Conservation (phyloP, 2,888 invertebrate genomes). For the Acanthacorydalis orientalis region DNA sequence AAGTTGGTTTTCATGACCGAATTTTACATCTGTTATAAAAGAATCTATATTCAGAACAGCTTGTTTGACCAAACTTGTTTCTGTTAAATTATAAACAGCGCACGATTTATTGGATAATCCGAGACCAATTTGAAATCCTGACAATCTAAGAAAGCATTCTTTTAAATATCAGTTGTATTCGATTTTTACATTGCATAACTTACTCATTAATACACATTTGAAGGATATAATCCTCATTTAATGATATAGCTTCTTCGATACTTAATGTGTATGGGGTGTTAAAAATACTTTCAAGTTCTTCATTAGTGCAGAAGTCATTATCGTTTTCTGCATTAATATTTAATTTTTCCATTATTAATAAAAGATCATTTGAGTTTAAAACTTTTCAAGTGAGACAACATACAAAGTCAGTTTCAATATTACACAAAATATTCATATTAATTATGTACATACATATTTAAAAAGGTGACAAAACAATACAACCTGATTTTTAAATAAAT, state of each 20-base stretch:
- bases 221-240: slow-evolving; percentile 40
- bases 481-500: no score
- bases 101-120: slow-evolving; percentile 31
- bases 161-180: background rate
- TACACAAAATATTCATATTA: no score
- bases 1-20: slow-evolving; percentile 36
- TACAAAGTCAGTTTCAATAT: no score
- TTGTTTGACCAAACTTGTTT: slow-evolving; percentile 20
- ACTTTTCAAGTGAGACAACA: no score
- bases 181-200: slow-evolving; percentile 5
- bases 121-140: slow-evolving; percentile 27
- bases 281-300: slow-evolving; percentile 12
- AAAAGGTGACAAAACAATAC: no score
- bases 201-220: slow-evolving; percentile 39
- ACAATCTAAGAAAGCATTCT: slow-evolving; percentile 14
- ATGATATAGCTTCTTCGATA: slow-evolving; percentile 33
- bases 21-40: slow-evolving; percentile 37
- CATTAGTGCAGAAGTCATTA: no score
- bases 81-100: slow-evolving; percentile 29
- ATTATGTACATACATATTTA: no score
- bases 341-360: no score
- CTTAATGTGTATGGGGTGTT: slow-evolving; percentile 15
- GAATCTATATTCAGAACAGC: slow-evolving; percentile 28
- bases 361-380: no score
- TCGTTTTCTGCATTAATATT: no score